Percentiles rank a stretch among this genome's conserved stretches.
phyloP scores from a whole-genome alignment of 2,113 vertebrate species.

The Calypte anna region DNA sequence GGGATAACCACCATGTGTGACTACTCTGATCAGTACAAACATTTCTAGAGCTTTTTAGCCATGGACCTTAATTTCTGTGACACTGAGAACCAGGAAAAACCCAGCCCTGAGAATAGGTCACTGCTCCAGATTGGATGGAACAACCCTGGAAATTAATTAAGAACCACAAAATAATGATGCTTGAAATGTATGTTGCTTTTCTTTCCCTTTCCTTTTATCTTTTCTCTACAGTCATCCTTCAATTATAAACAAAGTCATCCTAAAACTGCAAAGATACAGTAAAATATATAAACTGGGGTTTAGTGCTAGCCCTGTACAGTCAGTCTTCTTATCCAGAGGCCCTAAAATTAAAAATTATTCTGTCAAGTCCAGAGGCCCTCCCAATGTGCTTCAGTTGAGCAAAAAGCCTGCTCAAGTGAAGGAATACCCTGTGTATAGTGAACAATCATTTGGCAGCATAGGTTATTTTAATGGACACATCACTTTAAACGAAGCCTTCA shows the following conservation, averaged over 20 bases:
- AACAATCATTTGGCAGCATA: constrained; percentile 84
- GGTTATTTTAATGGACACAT: constrained; percentile 88
- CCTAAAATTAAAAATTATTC: constrained; percentile 77
- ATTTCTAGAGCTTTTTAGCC: not conserved
- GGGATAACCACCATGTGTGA: not conserved
- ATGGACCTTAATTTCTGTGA: not conserved
- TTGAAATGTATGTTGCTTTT: not conserved
- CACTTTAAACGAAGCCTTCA: constrained; percentile 85
- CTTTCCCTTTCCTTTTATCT: not conserved
- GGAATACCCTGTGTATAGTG: constrained; percentile 76
- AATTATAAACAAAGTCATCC: constrained; percentile 75
- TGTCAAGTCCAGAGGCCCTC: constrained; percentile 73
- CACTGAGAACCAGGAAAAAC: not conserved
- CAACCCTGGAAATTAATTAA: not conserved
- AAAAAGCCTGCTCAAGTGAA: constrained; percentile 73
- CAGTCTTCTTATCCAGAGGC: constrained; percentile 67
- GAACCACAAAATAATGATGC: not conserved
- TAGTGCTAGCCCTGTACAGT: constrained; percentile 29
- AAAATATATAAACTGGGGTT: constrained; percentile 72
- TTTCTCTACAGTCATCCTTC: constrained; percentile 54
- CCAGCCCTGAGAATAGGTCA: not conserved
- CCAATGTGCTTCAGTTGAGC: constrained; percentile 66
- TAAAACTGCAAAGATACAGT: constrained; percentile 71
- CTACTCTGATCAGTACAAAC: not conserved
- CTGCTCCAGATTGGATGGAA: not conserved